These are phyloP conservation scores for Hydrotaea cyrtoneurina DNA, from an alignment of 2,888 invertebrate genomes.

Conservation along the genomic window DNA sequence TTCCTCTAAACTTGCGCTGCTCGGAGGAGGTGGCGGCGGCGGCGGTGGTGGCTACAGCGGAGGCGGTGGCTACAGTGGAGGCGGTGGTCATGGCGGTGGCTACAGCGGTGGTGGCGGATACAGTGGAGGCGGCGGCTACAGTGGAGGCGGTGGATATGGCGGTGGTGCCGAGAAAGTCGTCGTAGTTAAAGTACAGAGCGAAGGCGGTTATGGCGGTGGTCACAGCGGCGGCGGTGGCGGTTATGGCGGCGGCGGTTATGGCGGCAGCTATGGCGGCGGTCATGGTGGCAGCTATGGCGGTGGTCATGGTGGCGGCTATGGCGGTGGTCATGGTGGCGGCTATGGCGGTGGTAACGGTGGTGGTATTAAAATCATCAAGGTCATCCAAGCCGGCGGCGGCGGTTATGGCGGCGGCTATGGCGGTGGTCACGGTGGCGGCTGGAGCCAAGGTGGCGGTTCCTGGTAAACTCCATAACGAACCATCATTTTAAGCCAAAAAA, in stretches of 20 bases:
- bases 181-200: constrained; percentile 14
- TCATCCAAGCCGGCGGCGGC: constrained; percentile 44
- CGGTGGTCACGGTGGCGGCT: constrained; percentile 60
- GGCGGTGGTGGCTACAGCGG: constrained; percentile 37
- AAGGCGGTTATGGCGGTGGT: constrained; percentile 33
- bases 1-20: background rate
- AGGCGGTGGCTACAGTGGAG: constrained; percentile 21
- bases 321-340: constrained; percentile 3
- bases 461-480: constrained; percentile 32
- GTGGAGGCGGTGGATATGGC: constrained; percentile 10
- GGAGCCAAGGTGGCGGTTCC: constrained; percentile 68
- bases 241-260: constrained; percentile 61
- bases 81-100: background rate
- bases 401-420: constrained; percentile 62
- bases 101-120: background rate
- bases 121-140: constrained; percentile 21
- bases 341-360: constrained; percentile 50
- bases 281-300: constrained; percentile 13
- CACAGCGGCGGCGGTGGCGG: constrained; percentile 60
- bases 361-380: constrained; percentile 32
- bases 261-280: background rate
- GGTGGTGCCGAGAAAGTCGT: background rate
- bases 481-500: constrained; percentile 28
- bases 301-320: constrained; percentile 18
- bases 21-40: constrained; percentile 25